Conservation (phyloP, 2,113 vertebrate genomes). For the Atractosteus spatula region DNA sequence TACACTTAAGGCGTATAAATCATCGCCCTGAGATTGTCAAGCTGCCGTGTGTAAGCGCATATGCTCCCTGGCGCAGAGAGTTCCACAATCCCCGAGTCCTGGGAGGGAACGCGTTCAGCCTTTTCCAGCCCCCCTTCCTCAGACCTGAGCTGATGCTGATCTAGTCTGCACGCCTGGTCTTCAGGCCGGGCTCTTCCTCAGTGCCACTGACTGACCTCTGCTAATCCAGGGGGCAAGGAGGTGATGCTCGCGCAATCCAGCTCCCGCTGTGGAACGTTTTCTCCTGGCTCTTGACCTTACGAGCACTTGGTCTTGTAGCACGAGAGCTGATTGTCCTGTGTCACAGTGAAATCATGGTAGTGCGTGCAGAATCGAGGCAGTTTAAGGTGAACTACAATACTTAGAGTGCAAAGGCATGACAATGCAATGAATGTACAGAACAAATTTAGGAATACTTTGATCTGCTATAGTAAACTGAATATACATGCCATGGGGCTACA, state of each 20-base stretch:
- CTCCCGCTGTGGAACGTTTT: too few species aligned
- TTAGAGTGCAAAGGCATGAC: too few species aligned
- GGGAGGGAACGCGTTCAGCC: conserved; percentile 43
- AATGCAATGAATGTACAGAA: too few species aligned
- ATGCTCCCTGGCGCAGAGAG: conserved; percentile 47
- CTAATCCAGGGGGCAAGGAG: conserved; percentile 10
- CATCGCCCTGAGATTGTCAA: conserved; percentile 58
- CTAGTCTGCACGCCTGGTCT: conserved; percentile 29
- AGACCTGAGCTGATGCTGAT: conserved; percentile 40
- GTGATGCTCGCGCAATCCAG: background rate
- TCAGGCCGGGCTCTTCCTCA: conserved; percentile 23
- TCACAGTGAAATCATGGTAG: too few species aligned
- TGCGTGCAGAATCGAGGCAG: too few species aligned
- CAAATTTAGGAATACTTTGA: too few species aligned
- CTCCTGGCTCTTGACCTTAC: too few species aligned
- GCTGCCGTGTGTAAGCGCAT: conserved; percentile 52
- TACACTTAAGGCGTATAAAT: conserved; percentile 64
- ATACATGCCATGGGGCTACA: too few species aligned
- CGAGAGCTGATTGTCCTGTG: too few species aligned
- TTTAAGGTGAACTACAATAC: too few species aligned
- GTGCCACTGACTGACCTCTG: conserved; percentile 26
- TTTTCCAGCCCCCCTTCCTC: conserved; percentile 37
- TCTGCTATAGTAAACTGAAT: too few species aligned
- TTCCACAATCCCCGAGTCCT: conserved; percentile 50
- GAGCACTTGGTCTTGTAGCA: too few species aligned